Conservation (phyloP, 2,888 invertebrate species). For the Nemapogon koenigi region DNA sequence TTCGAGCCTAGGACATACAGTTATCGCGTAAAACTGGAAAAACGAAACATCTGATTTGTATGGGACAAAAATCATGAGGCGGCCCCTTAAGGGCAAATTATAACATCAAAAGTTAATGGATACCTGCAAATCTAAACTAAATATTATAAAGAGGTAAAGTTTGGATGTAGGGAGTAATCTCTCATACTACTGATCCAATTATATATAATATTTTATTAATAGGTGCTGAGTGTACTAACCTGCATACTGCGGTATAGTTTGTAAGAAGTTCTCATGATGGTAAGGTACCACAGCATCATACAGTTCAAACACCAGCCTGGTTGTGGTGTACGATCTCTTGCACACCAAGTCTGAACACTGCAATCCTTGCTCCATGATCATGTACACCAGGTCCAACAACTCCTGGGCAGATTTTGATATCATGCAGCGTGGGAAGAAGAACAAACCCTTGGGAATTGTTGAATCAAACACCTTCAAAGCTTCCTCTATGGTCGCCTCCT, state of each 20-base stretch:
- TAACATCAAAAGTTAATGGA: too few relatives aligned
- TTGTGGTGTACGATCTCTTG: slow-evolving; percentile 71
- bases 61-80: too few relatives aligned
- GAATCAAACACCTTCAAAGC: slow-evolving; percentile 42
- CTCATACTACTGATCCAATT: too few relatives aligned
- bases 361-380: slow-evolving; percentile 71
- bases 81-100: too few relatives aligned
- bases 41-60: too few relatives aligned
- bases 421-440: slow-evolving; percentile 61
- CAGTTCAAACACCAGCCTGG: slow-evolving; percentile 75
- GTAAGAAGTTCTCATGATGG: slow-evolving; percentile 79
- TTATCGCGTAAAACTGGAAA: too few relatives aligned
- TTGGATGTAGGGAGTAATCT: too few relatives aligned
- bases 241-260: slow-evolving; percentile 87
- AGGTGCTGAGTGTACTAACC: too few relatives aligned
- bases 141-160: too few relatives aligned
- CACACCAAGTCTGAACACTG: slow-evolving; percentile 68
- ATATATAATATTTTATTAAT: too few relatives aligned
- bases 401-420: slow-evolving; percentile 70
- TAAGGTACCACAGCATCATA: slow-evolving; percentile 81
- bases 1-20: too few relatives aligned
- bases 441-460: slow-evolving; percentile 46
- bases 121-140: too few relatives aligned
- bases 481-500: slow-evolving; percentile 31
- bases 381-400: slow-evolving; percentile 67